Base-by-base conservation (phyloP, 2,113 vertebrate species). In the Ophthalmolycus amberensis region DNA sequence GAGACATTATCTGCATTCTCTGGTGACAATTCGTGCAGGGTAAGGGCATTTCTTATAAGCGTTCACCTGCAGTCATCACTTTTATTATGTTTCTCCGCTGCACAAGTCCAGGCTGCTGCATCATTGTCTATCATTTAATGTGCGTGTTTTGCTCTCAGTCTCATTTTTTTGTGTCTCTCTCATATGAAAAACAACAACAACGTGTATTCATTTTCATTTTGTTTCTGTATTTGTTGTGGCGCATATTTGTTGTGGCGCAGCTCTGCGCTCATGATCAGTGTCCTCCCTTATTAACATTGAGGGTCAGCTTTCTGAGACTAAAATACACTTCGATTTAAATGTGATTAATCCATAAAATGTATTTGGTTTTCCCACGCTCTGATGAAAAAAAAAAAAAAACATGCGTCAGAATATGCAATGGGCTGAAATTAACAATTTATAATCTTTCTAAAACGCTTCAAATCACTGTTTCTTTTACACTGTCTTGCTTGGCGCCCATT, bases 1-100 rank as follows among this genome's bases (percentile, higher is more conserved):
- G 93, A 96, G 97, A 93, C 97, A 97, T 95, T 97, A 97, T 93
- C 96, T 98, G 93, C 97, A 97, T 95, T 96, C 97, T 88, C 95
- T 98, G 92, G 94, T 97, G 96, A 96, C 97, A 95, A 95, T 97
- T 91, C 95, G 96, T 91, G 93, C 96, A 94, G 97, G 97, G 97
- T 99, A 98, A 99, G 95, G 96, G 93, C 84, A 87, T 91, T 90
- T 94, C 85, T 94, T 90, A 89, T 92, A 78, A 91, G 92, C 92
- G 92, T 93, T 92, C 89, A 93, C 89, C 89, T 93, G 93, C 89
- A 92, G 86, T 91, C 86, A 88, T 84, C 75, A 74, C 85, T 71
- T 25, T 71, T 50, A 34, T 82, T 71, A 34, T 80, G 62, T 81
- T 75, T 70, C 56, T 78, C 80, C 72, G 59, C 34, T 82, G 77